These are phyloP conservation scores for Melieria crassipennis DNA, from an alignment of 2,888 invertebrate species.

Conservation along the genomic window DNA sequence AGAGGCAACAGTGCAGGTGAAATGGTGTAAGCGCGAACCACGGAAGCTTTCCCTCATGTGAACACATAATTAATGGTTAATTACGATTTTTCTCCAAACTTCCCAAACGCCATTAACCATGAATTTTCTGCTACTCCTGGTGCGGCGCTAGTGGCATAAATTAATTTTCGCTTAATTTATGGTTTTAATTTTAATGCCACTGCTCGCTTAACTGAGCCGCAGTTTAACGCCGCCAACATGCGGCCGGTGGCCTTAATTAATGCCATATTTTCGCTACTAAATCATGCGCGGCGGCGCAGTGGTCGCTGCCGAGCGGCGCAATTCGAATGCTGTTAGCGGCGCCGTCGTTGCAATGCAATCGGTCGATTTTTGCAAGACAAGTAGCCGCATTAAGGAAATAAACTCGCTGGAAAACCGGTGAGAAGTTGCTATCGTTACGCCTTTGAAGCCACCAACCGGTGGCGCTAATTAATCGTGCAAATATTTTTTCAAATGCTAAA, in stretches of 20 bases:
- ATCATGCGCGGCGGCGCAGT: slow-evolving; percentile 33
- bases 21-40: neutral
- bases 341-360: too few species aligned
- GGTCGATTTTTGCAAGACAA: too few species aligned
- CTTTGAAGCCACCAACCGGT: too few species aligned
- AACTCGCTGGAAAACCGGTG: too few species aligned
- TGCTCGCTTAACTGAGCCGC: slow-evolving; percentile 17
- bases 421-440: too few species aligned
- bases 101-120: slow-evolving; percentile 18
- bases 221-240: slow-evolving; percentile 21
- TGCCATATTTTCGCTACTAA: slow-evolving; percentile 46
- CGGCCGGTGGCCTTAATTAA: slow-evolving; percentile 37
- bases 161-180: slow-evolving; percentile 35
- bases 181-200: slow-evolving; percentile 33
- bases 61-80: slow-evolving; percentile 30
- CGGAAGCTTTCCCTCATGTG: neutral
- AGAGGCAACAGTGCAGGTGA: too few species aligned
- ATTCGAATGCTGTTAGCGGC: too few species aligned
- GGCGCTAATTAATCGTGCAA: too few species aligned
- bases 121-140: slow-evolving; percentile 5
- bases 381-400: too few species aligned
- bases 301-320: neutral
- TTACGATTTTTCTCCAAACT: slow-evolving; percentile 22
- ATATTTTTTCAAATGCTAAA: too few species aligned
- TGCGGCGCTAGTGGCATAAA: slow-evolving; percentile 21